Conservation (phyloP, 2,888 invertebrate species). For the Entomobrya multifasciata region DNA sequence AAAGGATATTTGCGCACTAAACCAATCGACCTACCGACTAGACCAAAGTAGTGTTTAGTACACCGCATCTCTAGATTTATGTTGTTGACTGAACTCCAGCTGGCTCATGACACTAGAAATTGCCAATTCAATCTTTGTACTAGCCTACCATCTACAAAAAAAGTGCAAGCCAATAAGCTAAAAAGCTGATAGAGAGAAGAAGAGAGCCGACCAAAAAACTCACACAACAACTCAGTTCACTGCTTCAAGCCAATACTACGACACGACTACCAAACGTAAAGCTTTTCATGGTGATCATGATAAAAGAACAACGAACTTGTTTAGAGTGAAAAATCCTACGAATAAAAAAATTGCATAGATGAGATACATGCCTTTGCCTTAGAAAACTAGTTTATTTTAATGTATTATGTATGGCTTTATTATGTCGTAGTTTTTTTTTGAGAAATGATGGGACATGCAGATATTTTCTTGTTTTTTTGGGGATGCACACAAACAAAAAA, state of each 20-base stretch:
- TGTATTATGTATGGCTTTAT: slow-evolving; percentile 46
- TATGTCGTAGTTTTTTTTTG: neutral
- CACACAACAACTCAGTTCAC: neutral
- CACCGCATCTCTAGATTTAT: slow-evolving; percentile 16
- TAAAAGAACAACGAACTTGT: slow-evolving; percentile 37
- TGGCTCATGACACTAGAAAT: slow-evolving; percentile 56
- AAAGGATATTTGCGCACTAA: neutral
- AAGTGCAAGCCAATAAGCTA: neutral
- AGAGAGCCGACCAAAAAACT: neutral
- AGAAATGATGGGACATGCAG: slow-evolving; percentile 27
- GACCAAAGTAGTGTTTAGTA: neutral
- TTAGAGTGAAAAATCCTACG: neutral
- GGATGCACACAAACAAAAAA: neutral
- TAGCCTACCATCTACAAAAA: neutral
- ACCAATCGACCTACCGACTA: neutral
- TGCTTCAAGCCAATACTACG: too few species aligned
- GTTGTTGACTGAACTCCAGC: slow-evolving; percentile 68
- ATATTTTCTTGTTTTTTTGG: slow-evolving; percentile 1
- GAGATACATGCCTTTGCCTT: neutral
- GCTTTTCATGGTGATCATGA: neutral
- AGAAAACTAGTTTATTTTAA: slow-evolving; percentile 42
- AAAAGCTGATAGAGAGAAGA: too few species aligned
- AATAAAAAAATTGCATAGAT: slow-evolving; percentile 10
- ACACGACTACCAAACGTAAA: too few species aligned
- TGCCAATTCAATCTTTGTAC: slow-evolving; percentile 44